Conservation (phyloP, 2,113 vertebrate species). For the Cyanoramphus novaezelandiae region DNA sequence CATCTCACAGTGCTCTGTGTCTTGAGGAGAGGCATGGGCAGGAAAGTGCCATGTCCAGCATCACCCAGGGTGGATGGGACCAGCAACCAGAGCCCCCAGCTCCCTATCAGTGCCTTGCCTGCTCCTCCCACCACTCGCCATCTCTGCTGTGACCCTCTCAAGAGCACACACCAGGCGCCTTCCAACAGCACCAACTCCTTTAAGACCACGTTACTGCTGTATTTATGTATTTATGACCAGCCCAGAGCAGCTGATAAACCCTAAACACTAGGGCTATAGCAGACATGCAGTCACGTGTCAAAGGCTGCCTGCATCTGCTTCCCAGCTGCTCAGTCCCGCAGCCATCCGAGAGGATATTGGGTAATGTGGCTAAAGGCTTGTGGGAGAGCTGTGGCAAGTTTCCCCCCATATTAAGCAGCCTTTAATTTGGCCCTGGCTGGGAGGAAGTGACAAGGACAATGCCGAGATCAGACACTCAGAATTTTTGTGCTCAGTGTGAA, state of each 20-base stretch:
- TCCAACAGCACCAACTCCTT: not conserved
- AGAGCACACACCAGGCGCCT: not conserved
- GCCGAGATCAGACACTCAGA: conserved; percentile 31
- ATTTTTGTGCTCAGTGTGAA: conserved; percentile 9
- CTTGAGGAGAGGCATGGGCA: not conserved
- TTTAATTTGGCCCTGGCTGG: conserved; percentile 42
- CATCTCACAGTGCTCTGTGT: too few species aligned
- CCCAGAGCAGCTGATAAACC: conserved; percentile 38
- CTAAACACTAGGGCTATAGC: not conserved
- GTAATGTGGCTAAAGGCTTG: not conserved
- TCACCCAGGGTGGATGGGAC: not conserved
- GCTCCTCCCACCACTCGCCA: not conserved
- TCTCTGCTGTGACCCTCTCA: not conserved
- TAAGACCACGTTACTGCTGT: not conserved
- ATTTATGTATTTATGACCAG: not conserved
- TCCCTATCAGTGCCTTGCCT: not conserved
- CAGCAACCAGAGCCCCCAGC: not conserved
- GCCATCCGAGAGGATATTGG: conserved; percentile 11
- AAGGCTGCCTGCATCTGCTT: conserved; percentile 61
- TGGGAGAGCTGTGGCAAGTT: not conserved
- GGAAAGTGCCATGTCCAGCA: not conserved
- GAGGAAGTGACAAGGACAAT: conserved; percentile 50
- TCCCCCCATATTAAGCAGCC: conserved; percentile 5
- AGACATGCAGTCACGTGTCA: not conserved
- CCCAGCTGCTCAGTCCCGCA: conserved; percentile 64